phyloP scores from a whole-genome alignment of 2,113 vertebrate species.

The Crotophaga sulcirostris region DNA sequence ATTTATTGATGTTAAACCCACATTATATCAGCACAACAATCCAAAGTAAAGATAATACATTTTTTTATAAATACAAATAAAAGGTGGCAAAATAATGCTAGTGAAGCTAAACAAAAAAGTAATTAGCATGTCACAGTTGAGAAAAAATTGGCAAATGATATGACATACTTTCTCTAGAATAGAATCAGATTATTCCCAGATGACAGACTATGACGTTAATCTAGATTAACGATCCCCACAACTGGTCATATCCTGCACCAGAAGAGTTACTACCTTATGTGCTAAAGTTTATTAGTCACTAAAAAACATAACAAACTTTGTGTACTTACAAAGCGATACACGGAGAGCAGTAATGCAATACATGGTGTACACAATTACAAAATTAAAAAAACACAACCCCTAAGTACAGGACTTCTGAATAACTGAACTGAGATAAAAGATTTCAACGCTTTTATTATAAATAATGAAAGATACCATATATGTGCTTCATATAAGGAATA shows the following conservation, averaged over 20 bases:
- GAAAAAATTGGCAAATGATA: slow-evolving; percentile 73
- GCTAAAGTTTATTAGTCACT: slow-evolving; percentile 61
- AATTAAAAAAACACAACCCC: slow-evolving; percentile 35
- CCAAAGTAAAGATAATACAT: slow-evolving; percentile 86
- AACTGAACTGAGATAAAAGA: slow-evolving; percentile 77
- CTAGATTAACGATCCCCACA: slow-evolving; percentile 25
- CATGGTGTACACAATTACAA: slow-evolving; percentile 76
- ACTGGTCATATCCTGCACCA: slow-evolving; percentile 61
- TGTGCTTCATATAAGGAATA: slow-evolving; percentile 80
- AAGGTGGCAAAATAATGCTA: slow-evolving; percentile 79
- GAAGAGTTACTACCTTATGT: slow-evolving; percentile 49
- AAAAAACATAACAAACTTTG: slow-evolving; percentile 62
- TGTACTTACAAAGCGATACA: slow-evolving; percentile 79
- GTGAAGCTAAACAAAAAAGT: slow-evolving; percentile 77
- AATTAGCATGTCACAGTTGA: slow-evolving; percentile 75
- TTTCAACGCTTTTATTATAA: slow-evolving; percentile 81
- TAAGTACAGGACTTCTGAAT: slow-evolving; percentile 73
- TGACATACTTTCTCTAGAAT: slow-evolving; percentile 51
- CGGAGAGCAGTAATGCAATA: slow-evolving; percentile 73
- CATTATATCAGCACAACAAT: slow-evolving; percentile 89
- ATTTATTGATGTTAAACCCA: slow-evolving; percentile 90
- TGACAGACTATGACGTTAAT: slow-evolving; percentile 31
- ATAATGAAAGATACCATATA: slow-evolving; percentile 76
- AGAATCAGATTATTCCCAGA: slow-evolving; percentile 48
- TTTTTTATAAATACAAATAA: slow-evolving; percentile 85